Percentiles rank a stretch among this genome's conserved stretches.
These are phyloP conservation scores for Neoascia interrupta DNA, from an alignment of 2,888 invertebrate genomes.

Conservation along the genomic window DNA sequence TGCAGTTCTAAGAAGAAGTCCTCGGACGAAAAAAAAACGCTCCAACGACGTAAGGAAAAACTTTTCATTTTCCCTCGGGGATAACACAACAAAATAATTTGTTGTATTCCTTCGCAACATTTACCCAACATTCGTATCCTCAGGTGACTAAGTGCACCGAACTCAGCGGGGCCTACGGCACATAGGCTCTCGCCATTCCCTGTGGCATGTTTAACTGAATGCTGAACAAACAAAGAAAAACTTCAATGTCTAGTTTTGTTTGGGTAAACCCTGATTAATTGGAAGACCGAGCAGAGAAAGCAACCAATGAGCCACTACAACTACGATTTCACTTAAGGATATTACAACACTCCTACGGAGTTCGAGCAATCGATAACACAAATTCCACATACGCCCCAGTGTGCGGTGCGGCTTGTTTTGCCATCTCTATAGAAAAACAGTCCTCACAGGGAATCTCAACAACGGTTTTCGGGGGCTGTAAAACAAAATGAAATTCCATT, in stretches of 20 bases:
- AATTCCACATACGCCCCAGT: slow-evolving; percentile 49
- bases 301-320: slow-evolving; percentile 41
- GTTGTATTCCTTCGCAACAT: slow-evolving; percentile 28
- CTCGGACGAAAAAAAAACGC: background rate
- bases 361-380: slow-evolving; percentile 47
- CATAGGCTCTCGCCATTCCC: slow-evolving; percentile 15
- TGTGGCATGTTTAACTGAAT: slow-evolving; percentile 7
- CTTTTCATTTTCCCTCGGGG: slow-evolving; percentile 45
- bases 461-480: slow-evolving; percentile 46
- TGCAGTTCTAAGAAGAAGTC: slow-evolving; percentile 22
- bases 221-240: slow-evolving; percentile 8
- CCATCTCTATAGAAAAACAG: no score
- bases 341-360: slow-evolving; percentile 47
- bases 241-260: background rate
- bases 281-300: slow-evolving; percentile 39
- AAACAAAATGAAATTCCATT: slow-evolving; percentile 63
- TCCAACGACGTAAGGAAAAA: slow-evolving; percentile 27
- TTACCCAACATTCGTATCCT: slow-evolving; percentile 32
- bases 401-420: background rate
- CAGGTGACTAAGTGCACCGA: slow-evolving; percentile 51
- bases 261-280: slow-evolving; percentile 60
- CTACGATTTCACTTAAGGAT: slow-evolving; percentile 58
- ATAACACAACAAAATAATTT: slow-evolving; percentile 54
- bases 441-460: no score
- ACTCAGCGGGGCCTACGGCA: slow-evolving; percentile 28